Conservation (phyloP, 2,888 invertebrate species). For the Carpatolechia fugitivella region DNA sequence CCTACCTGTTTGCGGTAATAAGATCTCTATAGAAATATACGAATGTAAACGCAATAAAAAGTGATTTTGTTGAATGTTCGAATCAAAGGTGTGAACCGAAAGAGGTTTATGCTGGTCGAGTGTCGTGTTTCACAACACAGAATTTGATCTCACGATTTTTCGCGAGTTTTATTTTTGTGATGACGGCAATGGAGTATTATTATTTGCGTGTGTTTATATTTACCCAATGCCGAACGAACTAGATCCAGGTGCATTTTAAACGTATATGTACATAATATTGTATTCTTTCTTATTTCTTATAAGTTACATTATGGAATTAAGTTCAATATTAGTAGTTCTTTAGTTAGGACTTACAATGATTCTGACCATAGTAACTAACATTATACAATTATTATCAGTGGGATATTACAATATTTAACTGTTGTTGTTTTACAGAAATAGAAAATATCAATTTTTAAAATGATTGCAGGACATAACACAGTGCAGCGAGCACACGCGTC, state of each 20-base stretch:
- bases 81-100: conserved; percentile 48
- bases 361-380: no score
- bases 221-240: no score
- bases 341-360: no score
- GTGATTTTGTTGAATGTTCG: conserved; percentile 40
- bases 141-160: conserved; percentile 64
- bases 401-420: neutral
- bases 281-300: no score
- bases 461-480: conserved; percentile 65
- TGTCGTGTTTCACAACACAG: conserved; percentile 68
- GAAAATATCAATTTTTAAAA: neutral
- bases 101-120: conserved; percentile 42
- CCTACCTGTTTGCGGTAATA: conserved; percentile 55
- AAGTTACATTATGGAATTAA: no score
- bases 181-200: neutral
- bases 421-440: no score
- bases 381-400: no score
- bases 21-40: conserved; percentile 58
- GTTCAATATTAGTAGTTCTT: no score
- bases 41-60: conserved; percentile 55
- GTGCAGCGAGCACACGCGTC: conserved; percentile 71
- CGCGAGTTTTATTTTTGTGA: conserved; percentile 42
- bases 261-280: no score
- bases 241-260: no score
- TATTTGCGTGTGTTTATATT: neutral